A percentile compares a stretch with the other conserved stretches of the same genome.
Conservation (phyloP, 2,888 invertebrate genomes). For the Ochropleura leucogaster region DNA sequence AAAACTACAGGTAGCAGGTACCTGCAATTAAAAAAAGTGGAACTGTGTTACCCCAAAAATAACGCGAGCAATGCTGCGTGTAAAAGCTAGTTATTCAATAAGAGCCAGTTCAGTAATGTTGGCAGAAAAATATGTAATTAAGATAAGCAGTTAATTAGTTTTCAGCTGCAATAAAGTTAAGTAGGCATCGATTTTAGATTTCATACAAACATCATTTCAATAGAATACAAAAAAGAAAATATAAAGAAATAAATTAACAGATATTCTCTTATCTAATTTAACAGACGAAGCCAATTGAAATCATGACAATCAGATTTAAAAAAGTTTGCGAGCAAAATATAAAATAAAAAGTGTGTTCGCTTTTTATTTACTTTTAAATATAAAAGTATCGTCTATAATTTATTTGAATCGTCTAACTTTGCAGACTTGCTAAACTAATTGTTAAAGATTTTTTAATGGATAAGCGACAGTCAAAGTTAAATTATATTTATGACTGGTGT, state of each 20-base stretch:
- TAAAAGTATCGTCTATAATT: constrained; percentile 4
- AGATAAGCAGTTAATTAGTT: no score
- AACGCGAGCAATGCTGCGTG: no score
- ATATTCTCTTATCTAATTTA: constrained; percentile 2
- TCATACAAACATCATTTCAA: no score
- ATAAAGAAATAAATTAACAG: background rate
- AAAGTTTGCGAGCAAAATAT: background rate
- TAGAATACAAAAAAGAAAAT: background rate
- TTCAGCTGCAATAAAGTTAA: no score
- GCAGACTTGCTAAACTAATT: constrained; percentile 59
- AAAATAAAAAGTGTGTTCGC: background rate
- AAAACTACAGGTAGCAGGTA: no score
- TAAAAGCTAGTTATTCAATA: no score
- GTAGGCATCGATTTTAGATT: no score
- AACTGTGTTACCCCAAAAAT: no score
- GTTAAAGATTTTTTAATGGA: constrained; percentile 60
- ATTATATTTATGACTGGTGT: constrained; percentile 34
- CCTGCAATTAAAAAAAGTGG: no score
- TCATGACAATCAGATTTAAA: background rate
- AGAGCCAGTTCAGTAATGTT: no score
- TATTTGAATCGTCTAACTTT: constrained; percentile 51
- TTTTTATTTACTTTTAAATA: background rate
- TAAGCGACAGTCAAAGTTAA: constrained; percentile 36
- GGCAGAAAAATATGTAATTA: no score
- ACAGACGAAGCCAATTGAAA: constrained; percentile 16